Evolutionary conservation across 2,113 vertebrate species (phyloP).

Genomic region (Silurus meridionalis): DNA sequence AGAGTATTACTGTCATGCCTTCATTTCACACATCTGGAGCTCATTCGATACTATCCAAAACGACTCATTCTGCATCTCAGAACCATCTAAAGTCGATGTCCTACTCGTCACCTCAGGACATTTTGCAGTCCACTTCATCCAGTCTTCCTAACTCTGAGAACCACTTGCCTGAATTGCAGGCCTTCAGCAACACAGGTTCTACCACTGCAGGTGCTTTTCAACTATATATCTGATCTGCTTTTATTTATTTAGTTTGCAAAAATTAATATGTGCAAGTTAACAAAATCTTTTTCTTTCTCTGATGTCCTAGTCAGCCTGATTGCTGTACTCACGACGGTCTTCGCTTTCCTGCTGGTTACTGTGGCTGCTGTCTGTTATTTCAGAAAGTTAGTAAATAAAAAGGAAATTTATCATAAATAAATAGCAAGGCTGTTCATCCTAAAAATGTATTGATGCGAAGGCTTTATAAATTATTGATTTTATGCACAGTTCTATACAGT

Average conservation of each 20-base stretch:
- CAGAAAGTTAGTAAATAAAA: neutral
- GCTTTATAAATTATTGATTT: neutral
- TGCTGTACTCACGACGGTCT: conserved; percentile 65
- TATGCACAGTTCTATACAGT: neutral
- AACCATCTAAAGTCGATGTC: neutral
- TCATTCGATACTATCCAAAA: neutral
- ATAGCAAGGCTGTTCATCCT: too few relatives aligned
- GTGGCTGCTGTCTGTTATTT: neutral
- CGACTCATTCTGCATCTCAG: neutral
- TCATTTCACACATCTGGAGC: neutral
- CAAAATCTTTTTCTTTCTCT: neutral
- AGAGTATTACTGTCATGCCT: neutral
- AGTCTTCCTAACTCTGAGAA: neutral
- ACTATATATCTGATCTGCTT: neutral
- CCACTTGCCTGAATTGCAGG: neutral
- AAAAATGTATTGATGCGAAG: neutral
- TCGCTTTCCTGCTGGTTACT: neutral
- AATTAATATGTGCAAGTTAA: neutral
- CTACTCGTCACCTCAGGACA: neutral
- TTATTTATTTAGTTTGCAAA: neutral
- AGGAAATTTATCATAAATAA: too few relatives aligned
- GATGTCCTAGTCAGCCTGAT: conserved; percentile 71
- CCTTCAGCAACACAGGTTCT: conserved; percentile 33
- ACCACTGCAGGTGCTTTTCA: conserved; percentile 53
- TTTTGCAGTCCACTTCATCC: neutral